These are phyloP conservation scores for Typhlichthys eigenmanni DNA, from an alignment of 2,797 vertebrate genomes.

Conservation along the genomic window DNA sequence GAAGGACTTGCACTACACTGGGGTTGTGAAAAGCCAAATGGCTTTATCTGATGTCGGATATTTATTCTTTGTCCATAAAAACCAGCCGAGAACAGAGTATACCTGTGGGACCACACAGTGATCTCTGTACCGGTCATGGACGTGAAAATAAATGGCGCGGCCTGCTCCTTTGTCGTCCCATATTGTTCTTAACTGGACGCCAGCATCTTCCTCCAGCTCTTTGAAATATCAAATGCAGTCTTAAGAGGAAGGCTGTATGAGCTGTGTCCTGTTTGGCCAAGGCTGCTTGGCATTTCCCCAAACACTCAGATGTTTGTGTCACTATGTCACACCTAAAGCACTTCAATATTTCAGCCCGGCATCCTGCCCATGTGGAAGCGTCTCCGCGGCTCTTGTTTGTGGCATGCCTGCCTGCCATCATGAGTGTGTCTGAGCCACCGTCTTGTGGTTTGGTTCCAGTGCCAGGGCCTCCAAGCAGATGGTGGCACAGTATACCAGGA, in stretches of 20 bases:
- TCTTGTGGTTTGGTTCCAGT: conserved; percentile 59
- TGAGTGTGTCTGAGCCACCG: conserved; percentile 56
- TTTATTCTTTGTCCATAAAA: conserved; percentile 83
- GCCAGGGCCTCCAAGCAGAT: conserved; percentile 68
- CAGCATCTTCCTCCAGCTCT: conserved; percentile 49
- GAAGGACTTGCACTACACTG: conserved; percentile 71
- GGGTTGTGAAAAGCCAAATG: conserved; percentile 75
- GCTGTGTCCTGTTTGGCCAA: conserved; percentile 42
- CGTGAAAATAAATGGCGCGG: conserved; percentile 61
- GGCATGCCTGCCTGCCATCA: conserved; percentile 46
- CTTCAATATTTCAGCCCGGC: conserved; percentile 45
- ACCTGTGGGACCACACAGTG: conserved; percentile 70
- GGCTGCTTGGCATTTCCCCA: conserved; percentile 39
- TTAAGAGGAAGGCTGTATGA: conserved; percentile 42
- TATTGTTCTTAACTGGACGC: conserved; percentile 61
- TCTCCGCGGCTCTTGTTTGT: conserved; percentile 48
- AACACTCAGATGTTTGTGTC: conserved; percentile 50
- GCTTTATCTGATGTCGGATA: conserved; percentile 76
- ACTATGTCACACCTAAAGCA: conserved; percentile 55
- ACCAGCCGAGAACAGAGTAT: conserved; percentile 79
- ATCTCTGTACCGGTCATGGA: conserved; percentile 70
- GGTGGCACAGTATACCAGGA: conserved; percentile 69
- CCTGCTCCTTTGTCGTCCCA: conserved; percentile 59
- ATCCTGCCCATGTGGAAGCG: conserved; percentile 37
- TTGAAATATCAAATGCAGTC: conserved; percentile 62